Conservation (phyloP, 2,888 invertebrate species). For the Andrena dorsata region DNA sequence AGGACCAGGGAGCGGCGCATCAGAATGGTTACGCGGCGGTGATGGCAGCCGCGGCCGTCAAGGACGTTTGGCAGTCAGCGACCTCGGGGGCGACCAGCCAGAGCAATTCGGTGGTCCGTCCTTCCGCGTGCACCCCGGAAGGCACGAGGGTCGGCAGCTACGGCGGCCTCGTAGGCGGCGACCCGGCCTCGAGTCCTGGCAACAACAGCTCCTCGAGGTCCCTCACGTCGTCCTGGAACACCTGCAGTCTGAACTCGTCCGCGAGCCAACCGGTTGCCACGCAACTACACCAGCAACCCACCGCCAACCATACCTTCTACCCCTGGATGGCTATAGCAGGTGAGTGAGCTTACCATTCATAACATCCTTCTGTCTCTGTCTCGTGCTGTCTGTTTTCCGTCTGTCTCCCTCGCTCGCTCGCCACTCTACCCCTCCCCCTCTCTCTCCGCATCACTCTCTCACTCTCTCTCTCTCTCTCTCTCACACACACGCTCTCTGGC, state of each 20-base stretch:
- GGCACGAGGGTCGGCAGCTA: slow-evolving; percentile 91
- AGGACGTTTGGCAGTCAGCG: slow-evolving; percentile 90
- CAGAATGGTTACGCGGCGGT: slow-evolving; percentile 89
- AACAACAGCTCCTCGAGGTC: slow-evolving; percentile 87
- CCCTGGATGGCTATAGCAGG: slow-evolving; percentile 99
- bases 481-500: slow-evolving; percentile 11
- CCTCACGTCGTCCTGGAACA: slow-evolving; percentile 93
- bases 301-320: slow-evolving; percentile 97
- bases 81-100: slow-evolving; percentile 89
- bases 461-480: not conserved
- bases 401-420: slow-evolving; percentile 17
- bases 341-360: slow-evolving; percentile 89
- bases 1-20: slow-evolving; percentile 86
- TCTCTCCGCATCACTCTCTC: slow-evolving; percentile 22
- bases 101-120: slow-evolving; percentile 88
- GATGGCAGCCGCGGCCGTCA: slow-evolving; percentile 89
- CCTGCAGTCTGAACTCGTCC: slow-evolving; percentile 93
- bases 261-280: slow-evolving; percentile 92
- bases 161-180: slow-evolving; percentile 91
- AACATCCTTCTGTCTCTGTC: slow-evolving; percentile 52
- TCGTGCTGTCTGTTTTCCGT: not conserved
- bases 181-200: slow-evolving; percentile 91
- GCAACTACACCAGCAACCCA: slow-evolving; percentile 94
- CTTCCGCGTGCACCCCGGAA: slow-evolving; percentile 96
- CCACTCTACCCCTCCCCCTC: not conserved